Base-by-base conservation (phyloP, 1,140 invertebrate species). In the Bilobella aurantiaca region DNA sequence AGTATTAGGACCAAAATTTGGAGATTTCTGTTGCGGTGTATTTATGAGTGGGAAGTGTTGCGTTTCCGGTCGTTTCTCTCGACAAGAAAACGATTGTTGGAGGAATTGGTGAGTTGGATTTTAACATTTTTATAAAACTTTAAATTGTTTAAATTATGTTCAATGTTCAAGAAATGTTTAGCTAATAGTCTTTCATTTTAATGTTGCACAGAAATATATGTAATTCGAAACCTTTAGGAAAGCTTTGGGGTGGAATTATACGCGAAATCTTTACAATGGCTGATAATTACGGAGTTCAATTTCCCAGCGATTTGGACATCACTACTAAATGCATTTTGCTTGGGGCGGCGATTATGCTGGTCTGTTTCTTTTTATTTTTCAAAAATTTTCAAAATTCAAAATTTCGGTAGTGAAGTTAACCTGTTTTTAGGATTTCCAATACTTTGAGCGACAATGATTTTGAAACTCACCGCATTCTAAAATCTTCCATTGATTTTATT, bases 261-360 rank as follows among this genome's bases (percentile, higher is more conserved):
- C 78, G 83, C 30, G 87, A 89, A 77, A 74, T 82, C 1, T 87
- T 89, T 72, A 88, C 87, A 0, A 86, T 89, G 77, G 79, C 86
- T 0, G 86, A 90, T 75, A 83, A 85, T 71, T 91, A 90, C 76
- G 86, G 86, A 49, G 84, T 92, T 23, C 81, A 80, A 1, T 91
- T 92, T 76, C 89, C 89, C 1, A 78, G 86, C 72, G 87, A 91
- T 75, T 77, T 93, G 65, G 87, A 89, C 73, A 86, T 90, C 16
- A 84, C 84, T 70, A 86, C 89, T 74, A 93, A 92, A 75, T 88
- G 88, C 1, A 82, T 87, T 5, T 76, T 91, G 60, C 75, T 92
- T 1, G 89, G 86, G 29, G 87, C 88, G 3, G 31, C 23, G 5
- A 62, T 62, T 46, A 31, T 62, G 29, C 21, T 62, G 3, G 59